Evolutionary conservation across 2,797 vertebrate species (phyloP), one percentile per base, ranked within the genome.

Genomic region (Vespertilio murinus): DNA sequence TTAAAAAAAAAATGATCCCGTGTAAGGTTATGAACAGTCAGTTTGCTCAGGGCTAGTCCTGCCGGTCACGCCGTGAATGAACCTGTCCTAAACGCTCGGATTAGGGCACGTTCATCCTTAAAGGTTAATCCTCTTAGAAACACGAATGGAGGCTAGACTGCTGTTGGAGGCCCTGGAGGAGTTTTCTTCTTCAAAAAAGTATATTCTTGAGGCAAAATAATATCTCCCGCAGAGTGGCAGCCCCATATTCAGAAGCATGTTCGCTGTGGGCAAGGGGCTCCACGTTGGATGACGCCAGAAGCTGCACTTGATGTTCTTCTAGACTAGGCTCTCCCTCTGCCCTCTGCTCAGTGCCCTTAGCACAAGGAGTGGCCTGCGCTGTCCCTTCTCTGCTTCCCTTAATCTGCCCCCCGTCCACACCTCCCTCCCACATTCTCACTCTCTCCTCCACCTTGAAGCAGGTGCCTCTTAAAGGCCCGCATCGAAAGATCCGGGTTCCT

Each of bases 391-490:
- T 3, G 20, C 40, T 59, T 59, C 54, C 20, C 25, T 70, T 20
- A 22, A 17, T n/a, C 33, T 45, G 10, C 17, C 17, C 17, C 17
- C 30, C 64, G 1, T 38, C 40, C 20, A 6, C 40, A 54, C 12
- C 13, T 28, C 71, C 20, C 45, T 74, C 28, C 30, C 13, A 6
- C 40, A n/a, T 30, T 45, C 67, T 74, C 59, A 25, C 71, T 35
- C 23, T 38, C 30, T n/a, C 59, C 30, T 75, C 52, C 56, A 83
- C 28, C 42, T 94, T 93, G 74, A 94, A 93, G 79, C 94, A 97
- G 95, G 95, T 97, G 96, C 90, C 93, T 70, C 54, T 88, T 25
- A 7, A 47, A 59, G 47, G 75, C 33, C 61, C 30, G 13, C 17
- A 35, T 47, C 56, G 45, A 87, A 90, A 91, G 49, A 35, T 20